Evolutionary conservation across 2,113 vertebrate genomes (phyloP).

Genomic region (Chaenocephalus aceratus): DNA sequence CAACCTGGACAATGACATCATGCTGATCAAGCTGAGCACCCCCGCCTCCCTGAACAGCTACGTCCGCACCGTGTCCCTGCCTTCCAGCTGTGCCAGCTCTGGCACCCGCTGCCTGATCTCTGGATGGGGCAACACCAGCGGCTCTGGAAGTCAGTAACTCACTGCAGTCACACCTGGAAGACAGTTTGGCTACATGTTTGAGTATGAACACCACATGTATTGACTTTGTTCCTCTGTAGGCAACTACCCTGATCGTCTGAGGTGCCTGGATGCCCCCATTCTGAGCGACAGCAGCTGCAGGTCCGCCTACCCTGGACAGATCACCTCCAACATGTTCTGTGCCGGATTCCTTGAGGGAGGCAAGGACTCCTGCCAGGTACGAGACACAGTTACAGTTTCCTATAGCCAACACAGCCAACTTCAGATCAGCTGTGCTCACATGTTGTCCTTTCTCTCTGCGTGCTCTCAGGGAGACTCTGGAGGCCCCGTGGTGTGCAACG

Average conservation of each 20-base stretch:
- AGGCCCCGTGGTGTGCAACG: slow-evolving; percentile 86
- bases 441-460: slow-evolving; percentile 14
- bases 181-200: neutral
- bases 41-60: slow-evolving; percentile 78
- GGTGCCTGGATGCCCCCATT: slow-evolving; percentile 88
- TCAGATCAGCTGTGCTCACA: slow-evolving; percentile 10
- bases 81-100: slow-evolving; percentile 77
- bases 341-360: slow-evolving; percentile 90
- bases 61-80: slow-evolving; percentile 81
- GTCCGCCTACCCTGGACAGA: slow-evolving; percentile 85
- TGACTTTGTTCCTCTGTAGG: slow-evolving; percentile 55
- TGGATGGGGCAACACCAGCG: slow-evolving; percentile 89
- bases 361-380: slow-evolving; percentile 95
- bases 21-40: slow-evolving; percentile 86
- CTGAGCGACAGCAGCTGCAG: slow-evolving; percentile 80
- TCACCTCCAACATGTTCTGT: slow-evolving; percentile 91
- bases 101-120: slow-evolving; percentile 89
- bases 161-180: neutral
- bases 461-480: slow-evolving; percentile 87
- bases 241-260: slow-evolving; percentile 85
- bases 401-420: neutral
- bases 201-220: neutral
- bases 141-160: slow-evolving; percentile 78
- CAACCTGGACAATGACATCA: slow-evolving; percentile 89
- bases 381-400: neutral